These are phyloP conservation scores for Avahi laniger DNA, from an alignment of 2,797 vertebrate species.

Conservation along the genomic window DNA sequence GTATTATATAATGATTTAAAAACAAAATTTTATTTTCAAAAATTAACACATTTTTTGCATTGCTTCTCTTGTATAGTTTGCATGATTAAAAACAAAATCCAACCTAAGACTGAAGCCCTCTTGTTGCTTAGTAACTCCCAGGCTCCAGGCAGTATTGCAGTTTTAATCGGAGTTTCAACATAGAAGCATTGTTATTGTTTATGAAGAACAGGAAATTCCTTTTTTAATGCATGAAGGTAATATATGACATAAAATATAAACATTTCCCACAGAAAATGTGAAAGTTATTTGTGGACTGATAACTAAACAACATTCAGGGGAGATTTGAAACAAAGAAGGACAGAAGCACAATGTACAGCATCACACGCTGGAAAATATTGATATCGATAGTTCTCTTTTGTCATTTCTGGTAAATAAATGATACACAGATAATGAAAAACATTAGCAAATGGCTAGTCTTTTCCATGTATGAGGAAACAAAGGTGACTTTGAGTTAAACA, in stretches of 20 bases:
- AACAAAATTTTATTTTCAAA: neutral
- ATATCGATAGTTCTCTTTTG: neutral
- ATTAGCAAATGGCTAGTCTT: neutral
- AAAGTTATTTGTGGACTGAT: neutral
- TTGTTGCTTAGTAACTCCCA: neutral
- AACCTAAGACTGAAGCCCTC: neutral
- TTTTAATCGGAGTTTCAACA: neutral
- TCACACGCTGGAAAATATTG: neutral
- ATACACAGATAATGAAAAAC: neutral
- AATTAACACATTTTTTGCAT: neutral
- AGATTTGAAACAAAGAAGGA: neutral
- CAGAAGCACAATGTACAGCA: fast-evolving
- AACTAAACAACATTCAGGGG: neutral
- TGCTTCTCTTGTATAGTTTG: neutral
- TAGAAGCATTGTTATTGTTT: neutral
- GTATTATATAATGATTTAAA: neutral
- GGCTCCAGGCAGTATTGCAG: fast-evolving
- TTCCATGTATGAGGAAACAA: neutral
- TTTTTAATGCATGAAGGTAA: neutral
- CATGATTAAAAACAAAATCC: neutral
- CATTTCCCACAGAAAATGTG: neutral
- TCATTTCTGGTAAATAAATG: neutral
- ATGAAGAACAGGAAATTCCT: neutral
- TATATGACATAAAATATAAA: neutral
- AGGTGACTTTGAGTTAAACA: neutral